Evolutionary conservation across 2,888 invertebrate species (phyloP).

Genomic region (Timema podura): DNA sequence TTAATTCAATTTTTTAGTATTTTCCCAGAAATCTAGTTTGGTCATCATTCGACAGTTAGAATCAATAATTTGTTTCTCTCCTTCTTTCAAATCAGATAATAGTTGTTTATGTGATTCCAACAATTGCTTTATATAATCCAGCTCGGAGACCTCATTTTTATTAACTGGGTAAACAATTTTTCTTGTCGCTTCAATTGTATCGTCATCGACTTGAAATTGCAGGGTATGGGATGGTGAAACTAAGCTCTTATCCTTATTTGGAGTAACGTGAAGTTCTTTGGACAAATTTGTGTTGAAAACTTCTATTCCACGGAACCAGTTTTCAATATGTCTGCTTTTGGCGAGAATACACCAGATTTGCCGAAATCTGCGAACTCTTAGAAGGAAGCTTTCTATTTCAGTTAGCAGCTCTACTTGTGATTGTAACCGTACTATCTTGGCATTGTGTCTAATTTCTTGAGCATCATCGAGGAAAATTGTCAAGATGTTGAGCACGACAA

Average conservation of each 20-base stretch:
- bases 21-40: too few relatives aligned
- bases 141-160: not conserved
- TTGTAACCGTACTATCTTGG: conserved; percentile 2
- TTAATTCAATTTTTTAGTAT: too few relatives aligned
- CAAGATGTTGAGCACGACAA: not conserved
- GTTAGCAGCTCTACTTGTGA: not conserved
- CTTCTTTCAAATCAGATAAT: not conserved
- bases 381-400: not conserved
- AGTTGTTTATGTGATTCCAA: not conserved
- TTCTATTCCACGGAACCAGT: not conserved
- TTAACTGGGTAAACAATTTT: not conserved
- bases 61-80: too few relatives aligned
- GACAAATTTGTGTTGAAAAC: not conserved
- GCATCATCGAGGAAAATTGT: not conserved
- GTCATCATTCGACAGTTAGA: too few relatives aligned
- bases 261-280: not conserved
- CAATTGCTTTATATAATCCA: not conserved
- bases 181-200: not conserved
- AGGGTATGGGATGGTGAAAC: not conserved
- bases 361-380: not conserved
- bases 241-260: not conserved
- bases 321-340: not conserved
- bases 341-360: not conserved
- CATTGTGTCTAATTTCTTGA: conserved; percentile 10
- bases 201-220: not conserved